These are phyloP conservation scores for Melanostoma scalare DNA, from an alignment of 2,888 invertebrate species.

Conservation along the genomic window DNA sequence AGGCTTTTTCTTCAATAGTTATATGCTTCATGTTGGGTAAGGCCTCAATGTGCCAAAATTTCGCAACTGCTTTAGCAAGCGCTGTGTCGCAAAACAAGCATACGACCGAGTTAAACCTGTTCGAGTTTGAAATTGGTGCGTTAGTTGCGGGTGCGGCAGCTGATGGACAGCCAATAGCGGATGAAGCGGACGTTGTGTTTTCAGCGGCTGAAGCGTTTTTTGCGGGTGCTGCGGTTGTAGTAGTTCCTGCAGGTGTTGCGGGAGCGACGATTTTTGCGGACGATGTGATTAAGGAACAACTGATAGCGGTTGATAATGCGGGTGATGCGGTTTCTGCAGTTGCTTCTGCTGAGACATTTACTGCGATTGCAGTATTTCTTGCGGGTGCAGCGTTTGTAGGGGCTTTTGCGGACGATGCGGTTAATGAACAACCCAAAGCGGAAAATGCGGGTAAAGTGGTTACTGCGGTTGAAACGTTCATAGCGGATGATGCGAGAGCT, in stretches of 20 bases:
- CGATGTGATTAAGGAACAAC: too few relatives aligned
- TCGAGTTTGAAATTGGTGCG: not conserved
- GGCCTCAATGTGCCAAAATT: slow-evolving; percentile 17
- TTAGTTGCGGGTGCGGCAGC: not conserved
- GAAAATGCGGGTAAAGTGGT: not conserved
- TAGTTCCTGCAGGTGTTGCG: too few relatives aligned
- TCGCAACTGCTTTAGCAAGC: slow-evolving; percentile 23
- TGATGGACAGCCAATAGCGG: not conserved
- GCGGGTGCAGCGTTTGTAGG: not conserved
- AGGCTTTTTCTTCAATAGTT: slow-evolving; percentile 12
- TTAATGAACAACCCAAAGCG: too few relatives aligned
- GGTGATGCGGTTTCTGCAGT: not conserved
- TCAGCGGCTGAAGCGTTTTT: too few relatives aligned
- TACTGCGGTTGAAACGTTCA: not conserved
- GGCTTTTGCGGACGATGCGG: too few relatives aligned
- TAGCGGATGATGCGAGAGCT: too few relatives aligned
- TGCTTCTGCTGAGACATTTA: slow-evolving; percentile 2
- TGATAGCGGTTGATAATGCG: too few relatives aligned
- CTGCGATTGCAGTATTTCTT: not conserved
- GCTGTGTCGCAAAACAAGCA: slow-evolving; percentile 3
- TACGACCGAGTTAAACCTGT: not conserved
- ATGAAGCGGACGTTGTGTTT: not conserved
- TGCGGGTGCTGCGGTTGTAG: too few relatives aligned
- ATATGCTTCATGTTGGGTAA: slow-evolving; percentile 1
- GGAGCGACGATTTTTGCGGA: too few relatives aligned